Evolutionary conservation across 2,797 vertebrate species (phyloP).

Genomic region (Acanthornis magna): DNA sequence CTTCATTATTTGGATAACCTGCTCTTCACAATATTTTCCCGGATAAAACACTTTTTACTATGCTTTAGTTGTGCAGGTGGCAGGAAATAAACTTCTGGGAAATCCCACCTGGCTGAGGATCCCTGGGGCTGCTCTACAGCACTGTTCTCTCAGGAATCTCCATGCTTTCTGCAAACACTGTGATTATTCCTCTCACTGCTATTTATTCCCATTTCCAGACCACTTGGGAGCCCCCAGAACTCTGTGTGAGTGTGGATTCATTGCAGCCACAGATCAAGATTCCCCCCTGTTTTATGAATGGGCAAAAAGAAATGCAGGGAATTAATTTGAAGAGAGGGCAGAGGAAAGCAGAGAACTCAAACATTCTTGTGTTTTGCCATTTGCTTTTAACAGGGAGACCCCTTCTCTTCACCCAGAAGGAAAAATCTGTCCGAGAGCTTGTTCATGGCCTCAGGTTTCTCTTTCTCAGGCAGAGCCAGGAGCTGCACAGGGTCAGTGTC

Average conservation of each 20-base stretch:
- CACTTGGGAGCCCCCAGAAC: slow-evolving; percentile 16
- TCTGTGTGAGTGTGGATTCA: neutral
- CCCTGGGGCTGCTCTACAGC: neutral
- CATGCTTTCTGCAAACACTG: neutral
- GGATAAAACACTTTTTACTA: neutral
- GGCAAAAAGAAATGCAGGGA: neutral
- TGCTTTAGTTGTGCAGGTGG: neutral
- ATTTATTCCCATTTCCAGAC: neutral
- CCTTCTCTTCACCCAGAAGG: slow-evolving; percentile 76
- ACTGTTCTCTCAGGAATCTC: neutral
- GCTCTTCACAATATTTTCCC: neutral
- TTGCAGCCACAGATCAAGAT: neutral
- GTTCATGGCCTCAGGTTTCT: slow-evolving; percentile 67
- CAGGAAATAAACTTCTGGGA: slow-evolving; percentile 9
- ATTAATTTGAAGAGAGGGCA: neutral
- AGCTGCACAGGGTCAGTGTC: slow-evolving; percentile 74
- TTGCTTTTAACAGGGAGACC: slow-evolving; percentile 43
- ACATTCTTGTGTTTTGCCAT: neutral
- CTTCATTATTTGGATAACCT: neutral
- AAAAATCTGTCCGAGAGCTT: slow-evolving; percentile 71
- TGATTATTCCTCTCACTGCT: slow-evolving; percentile 45
- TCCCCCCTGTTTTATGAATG: neutral
- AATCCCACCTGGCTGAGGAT: neutral
- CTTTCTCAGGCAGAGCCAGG: slow-evolving; percentile 62
- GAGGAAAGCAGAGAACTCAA: neutral